Evolutionary conservation across 2,113 vertebrate genomes (phyloP), one percentile per base, ranked within the genome.

Genomic region (Kobus ellipsiprymnus): DNA sequence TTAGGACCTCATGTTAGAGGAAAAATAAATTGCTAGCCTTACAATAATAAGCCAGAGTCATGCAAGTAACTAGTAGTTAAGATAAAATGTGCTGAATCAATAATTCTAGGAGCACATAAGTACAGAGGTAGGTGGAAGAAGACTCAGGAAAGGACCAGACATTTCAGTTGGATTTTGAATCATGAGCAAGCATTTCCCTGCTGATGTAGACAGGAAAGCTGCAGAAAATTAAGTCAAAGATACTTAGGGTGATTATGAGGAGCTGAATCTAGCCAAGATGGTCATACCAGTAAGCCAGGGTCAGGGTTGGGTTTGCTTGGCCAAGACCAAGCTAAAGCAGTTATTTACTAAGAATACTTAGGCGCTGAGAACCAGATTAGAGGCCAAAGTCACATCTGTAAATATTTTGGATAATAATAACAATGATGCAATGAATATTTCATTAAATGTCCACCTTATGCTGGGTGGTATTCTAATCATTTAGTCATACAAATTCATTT

Each of bases 21-120:
- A 96, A 97, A 98, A 94, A 64, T 94, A 97, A 96, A 95, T 96
- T 93, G n/a, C 78, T 97, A 96, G 86, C 57, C 97, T 48, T 96
- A 83, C 57, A 93, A 80, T 89, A 81, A 52, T 91, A 93, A 97
- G 91, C 23, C 48, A 84, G 88, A 94, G 91, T 93, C 89, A 64
- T 86, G 57, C 46, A 7, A 94, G 93, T 59, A 97, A 94, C 96
- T 78, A 29, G 91, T 84, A 82, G 89, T 96, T 95, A 93, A 52
- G 93, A 87, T 83, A 95, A 97, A 96, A 98, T 94, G 93, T 92
- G 97, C 96, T 97, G 96, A 95, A 30, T 48, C 60, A 7, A 44
- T 46, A 82, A 36, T 78, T 96, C 78, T 74, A 3, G 36, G 83
- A 87, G 60, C 36, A 48, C 40, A 67, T 0, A 25, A 89, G 55